Evolutionary conservation across 2,888 invertebrate genomes (phyloP).

Genomic region (Diarsia dahlii): DNA sequence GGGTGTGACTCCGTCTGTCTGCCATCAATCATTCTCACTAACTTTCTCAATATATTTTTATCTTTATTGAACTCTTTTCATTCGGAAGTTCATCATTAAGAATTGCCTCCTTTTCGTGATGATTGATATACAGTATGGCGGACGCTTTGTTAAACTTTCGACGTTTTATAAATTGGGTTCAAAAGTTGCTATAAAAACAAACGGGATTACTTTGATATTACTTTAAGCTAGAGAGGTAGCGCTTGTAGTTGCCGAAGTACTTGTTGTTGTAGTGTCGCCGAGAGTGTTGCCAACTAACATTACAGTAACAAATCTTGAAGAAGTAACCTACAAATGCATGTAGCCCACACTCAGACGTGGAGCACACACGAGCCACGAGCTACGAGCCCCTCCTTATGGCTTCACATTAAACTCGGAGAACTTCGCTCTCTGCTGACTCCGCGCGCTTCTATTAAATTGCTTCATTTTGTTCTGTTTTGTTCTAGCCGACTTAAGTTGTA

Average conservation of each 20-base stretch:
- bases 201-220: slow-evolving; percentile 3
- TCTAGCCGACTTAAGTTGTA: slow-evolving; percentile 22
- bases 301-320: slow-evolving; percentile 40
- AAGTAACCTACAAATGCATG: slow-evolving; percentile 14
- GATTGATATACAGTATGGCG: slow-evolving; percentile 29
- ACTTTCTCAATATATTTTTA: slow-evolving; percentile 66
- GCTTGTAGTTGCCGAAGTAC: slow-evolving; percentile 7
- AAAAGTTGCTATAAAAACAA: background rate
- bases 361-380: slow-evolving; percentile 14
- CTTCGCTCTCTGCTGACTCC: slow-evolving; percentile 42
- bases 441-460: slow-evolving; percentile 44
- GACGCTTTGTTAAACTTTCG: slow-evolving; percentile 1
- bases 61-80: slow-evolving; percentile 65
- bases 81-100: slow-evolving; percentile 63
- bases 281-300: slow-evolving; percentile 16
- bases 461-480: slow-evolving; percentile 52
- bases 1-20: slow-evolving; percentile 54
- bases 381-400: slow-evolving; percentile 24
- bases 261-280: background rate
- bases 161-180: slow-evolving; percentile 20
- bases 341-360: background rate
- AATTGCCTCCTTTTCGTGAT: slow-evolving; percentile 32
- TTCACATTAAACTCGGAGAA: slow-evolving; percentile 36
- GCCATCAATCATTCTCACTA: slow-evolving; percentile 63
- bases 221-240: background rate